Base-by-base conservation (phyloP, 1,140 invertebrate genomes). In the Camponotus vicinus region DNA sequence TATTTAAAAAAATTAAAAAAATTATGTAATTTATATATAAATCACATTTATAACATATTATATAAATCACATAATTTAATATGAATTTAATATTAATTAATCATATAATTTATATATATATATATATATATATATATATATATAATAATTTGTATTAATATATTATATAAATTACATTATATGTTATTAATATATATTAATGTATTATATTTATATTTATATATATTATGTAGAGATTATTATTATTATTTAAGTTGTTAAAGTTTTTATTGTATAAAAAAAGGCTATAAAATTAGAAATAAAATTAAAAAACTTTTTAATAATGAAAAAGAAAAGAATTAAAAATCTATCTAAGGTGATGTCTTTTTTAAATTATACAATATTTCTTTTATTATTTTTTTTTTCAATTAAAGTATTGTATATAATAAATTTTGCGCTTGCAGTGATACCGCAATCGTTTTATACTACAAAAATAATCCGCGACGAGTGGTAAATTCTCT, bases 401-500 rank as follows among this genome's bases (percentile, higher is more conserved):
- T 21, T 69, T 69, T 49, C 9, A 66, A 40, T 69, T 69, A 45
- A 45, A 69, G 40, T 40, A 66, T 40, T n/a, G 49, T 18, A 27
- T 3, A n/a, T 45, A 67, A 21, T 45, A 45, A 69, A 69, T 69
- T 69, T 69, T 9, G n/a, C 27, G 11, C 37, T 69, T 27, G 11
- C 42, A 27, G 32, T 70, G 45, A 69, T 15, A n/a, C 27, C 13
- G 45, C 45, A n/a, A 32, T 32, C 7, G 45, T 15, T 18, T 21
- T 70, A 49, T 27, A 52, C 3, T 70, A 7, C 67, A 70, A 70
- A 52, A 69, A 40, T 69, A 69, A 70, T 32, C 11, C 67, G 27
- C 27, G 7, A 70, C 15, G 67, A 70, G 67, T 52, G 42, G 27
- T 52, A 70, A 70, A 70, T 70, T 49, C 27, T 18, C 27, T 45